Percentiles rank a stretch among this genome's conserved stretches.
phyloP scores from a whole-genome alignment of 2,888 invertebrate species.

The Craniophora ligustri region DNA sequence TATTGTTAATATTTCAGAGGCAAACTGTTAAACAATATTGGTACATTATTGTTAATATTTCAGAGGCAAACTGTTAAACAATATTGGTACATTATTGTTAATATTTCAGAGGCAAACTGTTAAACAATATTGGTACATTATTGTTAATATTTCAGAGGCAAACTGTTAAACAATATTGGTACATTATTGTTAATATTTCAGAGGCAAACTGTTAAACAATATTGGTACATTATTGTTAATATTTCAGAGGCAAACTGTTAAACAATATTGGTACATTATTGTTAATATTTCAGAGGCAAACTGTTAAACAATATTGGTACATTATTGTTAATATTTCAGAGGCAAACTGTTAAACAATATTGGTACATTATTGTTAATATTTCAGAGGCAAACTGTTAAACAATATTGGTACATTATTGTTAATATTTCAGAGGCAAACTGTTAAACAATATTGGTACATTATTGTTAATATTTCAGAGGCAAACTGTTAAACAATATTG shows the following conservation, averaged over 20 bases:
- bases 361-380: slow-evolving; percentile 57
- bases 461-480: slow-evolving; percentile 48
- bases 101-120: slow-evolving; percentile 29
- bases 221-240: slow-evolving; percentile 58
- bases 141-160: slow-evolving; percentile 44
- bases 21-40: slow-evolving; percentile 26
- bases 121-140: slow-evolving; percentile 55
- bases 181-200: slow-evolving; percentile 53
- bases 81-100: slow-evolving; percentile 58
- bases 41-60: slow-evolving; percentile 56
- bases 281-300: slow-evolving; percentile 43
- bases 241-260: slow-evolving; percentile 25
- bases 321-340: slow-evolving; percentile 52
- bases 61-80: slow-evolving; percentile 22
- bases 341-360: slow-evolving; percentile 24
- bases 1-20: slow-evolving; percentile 48
- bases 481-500: slow-evolving; percentile 26
- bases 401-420: slow-evolving; percentile 58
- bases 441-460: slow-evolving; percentile 50
- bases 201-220: slow-evolving; percentile 23
- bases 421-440: slow-evolving; percentile 37
- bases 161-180: slow-evolving; percentile 37
- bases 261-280: slow-evolving; percentile 55
- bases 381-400: slow-evolving; percentile 24
- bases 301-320: slow-evolving; percentile 42